Conservation (phyloP, 1,140 invertebrate species). For the Oryctes rhinoceros region DNA sequence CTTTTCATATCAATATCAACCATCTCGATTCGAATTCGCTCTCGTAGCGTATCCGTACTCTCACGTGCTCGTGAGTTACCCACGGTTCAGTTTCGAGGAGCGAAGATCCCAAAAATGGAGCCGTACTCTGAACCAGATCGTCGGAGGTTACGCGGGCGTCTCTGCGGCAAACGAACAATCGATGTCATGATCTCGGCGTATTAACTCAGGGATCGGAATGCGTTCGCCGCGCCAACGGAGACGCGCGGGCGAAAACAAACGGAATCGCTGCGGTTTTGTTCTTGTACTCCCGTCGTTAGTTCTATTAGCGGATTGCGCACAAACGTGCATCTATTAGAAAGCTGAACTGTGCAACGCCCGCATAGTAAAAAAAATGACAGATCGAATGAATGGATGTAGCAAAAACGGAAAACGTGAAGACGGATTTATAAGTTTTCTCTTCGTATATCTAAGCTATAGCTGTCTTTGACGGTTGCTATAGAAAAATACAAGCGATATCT, state of each 20-base stretch:
- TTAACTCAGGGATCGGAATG: neutral
- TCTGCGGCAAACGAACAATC: neutral
- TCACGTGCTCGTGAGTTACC: slow-evolving; percentile 12
- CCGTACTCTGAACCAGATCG: neutral
- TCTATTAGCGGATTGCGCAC: neutral
- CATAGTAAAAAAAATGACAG: neutral
- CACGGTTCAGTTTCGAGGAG: neutral
- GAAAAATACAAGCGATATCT: too few relatives aligned
- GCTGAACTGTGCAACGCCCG: slow-evolving; percentile 4
- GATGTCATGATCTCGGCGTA: slow-evolving; percentile 8
- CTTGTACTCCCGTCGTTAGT: neutral
- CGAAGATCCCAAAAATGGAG: neutral
- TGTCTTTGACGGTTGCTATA: too few relatives aligned
- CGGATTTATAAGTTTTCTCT: neutral
- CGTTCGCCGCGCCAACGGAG: neutral
- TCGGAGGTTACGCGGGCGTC: neutral
- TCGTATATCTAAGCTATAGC: too few relatives aligned
- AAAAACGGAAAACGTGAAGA: neutral
- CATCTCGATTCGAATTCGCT: too few relatives aligned
- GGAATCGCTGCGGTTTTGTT: neutral
- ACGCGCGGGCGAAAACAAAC: neutral
- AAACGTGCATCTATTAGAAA: slow-evolving; percentile 19
- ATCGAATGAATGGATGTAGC: neutral
- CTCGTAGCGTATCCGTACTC: neutral
- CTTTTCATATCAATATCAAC: too few relatives aligned